Evolutionary conservation across 37 sponge, comb jelly and placozoan genomes (phyloP).

Genomic region (Aphrocallistes beatrix): DNA sequence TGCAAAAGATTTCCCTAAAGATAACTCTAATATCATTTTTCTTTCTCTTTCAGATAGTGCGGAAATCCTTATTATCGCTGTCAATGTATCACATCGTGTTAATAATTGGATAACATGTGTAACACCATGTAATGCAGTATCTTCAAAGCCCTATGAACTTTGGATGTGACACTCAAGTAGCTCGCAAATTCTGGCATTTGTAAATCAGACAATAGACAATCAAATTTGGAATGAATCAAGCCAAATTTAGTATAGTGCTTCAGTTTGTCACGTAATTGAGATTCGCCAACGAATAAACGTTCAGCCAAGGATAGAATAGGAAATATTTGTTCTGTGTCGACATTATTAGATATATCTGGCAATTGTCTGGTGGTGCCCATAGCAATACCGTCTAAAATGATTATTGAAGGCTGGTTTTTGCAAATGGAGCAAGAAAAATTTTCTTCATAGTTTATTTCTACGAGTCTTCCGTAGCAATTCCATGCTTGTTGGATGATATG

Average conservation of each 20-base stretch:
- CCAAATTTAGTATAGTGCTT: not conserved
- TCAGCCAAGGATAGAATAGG: not conserved
- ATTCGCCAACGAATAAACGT: not conserved
- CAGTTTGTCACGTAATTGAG: not conserved
- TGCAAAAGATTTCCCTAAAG: not conserved
- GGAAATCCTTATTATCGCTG: not conserved
- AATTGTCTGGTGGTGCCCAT: not conserved
- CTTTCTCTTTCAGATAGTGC: not conserved
- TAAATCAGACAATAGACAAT: not conserved
- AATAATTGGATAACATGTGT: not conserved
- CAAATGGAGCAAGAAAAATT: not conserved
- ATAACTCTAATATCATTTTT: not conserved
- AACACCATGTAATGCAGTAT: not conserved
- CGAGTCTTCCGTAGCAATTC: not conserved
- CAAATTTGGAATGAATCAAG: not conserved
- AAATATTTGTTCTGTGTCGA: not conserved
- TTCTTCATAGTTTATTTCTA: not conserved
- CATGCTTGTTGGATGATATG: not conserved
- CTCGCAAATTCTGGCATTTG: not conserved
- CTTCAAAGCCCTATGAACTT: no score
- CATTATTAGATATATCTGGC: not conserved
- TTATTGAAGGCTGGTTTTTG: not conserved
- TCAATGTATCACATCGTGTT: not conserved
- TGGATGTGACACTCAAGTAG: no score
- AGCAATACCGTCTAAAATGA: not conserved